phyloP scores from a whole-genome alignment of 2,113 vertebrate genomes.

The Heteronetta atricapilla region DNA sequence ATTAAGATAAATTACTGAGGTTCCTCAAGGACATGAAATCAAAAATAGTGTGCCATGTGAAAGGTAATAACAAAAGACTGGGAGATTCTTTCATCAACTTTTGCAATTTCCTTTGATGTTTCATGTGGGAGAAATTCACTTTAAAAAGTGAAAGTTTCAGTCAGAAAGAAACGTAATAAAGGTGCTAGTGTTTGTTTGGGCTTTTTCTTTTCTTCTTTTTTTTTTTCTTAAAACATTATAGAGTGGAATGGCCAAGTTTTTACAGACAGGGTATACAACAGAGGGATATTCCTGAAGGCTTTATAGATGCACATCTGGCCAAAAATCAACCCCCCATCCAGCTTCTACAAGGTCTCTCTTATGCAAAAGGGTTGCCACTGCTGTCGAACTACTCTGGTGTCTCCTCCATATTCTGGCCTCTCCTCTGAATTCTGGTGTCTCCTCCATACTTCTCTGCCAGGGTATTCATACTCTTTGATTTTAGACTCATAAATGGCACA shows the following conservation, averaged over 20 bases:
- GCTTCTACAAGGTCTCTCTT: neutral
- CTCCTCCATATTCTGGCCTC: neutral
- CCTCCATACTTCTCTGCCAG: neutral
- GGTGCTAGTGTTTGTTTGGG: neutral
- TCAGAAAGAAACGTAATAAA: neutral
- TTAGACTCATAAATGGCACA: neutral
- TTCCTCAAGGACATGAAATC: neutral
- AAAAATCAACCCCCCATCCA: neutral
- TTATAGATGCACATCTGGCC: neutral
- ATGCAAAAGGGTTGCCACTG: neutral
- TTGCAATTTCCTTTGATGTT: neutral
- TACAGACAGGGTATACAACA: neutral
- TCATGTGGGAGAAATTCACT: neutral
- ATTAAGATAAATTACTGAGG: conserved; percentile 42
- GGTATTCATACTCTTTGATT: neutral
- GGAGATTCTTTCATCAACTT: neutral
- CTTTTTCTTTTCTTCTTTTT: too few species aligned
- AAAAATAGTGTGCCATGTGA: neutral
- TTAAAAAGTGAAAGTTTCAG: neutral
- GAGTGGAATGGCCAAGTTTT: neutral
- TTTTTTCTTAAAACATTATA: neutral
- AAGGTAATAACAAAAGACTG: neutral
- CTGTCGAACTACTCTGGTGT: neutral
- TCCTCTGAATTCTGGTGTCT: neutral
- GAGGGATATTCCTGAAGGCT: neutral